phyloP scores from a whole-genome alignment of 2,797 vertebrate genomes.

The Rhadinocentrus ornatus region DNA sequence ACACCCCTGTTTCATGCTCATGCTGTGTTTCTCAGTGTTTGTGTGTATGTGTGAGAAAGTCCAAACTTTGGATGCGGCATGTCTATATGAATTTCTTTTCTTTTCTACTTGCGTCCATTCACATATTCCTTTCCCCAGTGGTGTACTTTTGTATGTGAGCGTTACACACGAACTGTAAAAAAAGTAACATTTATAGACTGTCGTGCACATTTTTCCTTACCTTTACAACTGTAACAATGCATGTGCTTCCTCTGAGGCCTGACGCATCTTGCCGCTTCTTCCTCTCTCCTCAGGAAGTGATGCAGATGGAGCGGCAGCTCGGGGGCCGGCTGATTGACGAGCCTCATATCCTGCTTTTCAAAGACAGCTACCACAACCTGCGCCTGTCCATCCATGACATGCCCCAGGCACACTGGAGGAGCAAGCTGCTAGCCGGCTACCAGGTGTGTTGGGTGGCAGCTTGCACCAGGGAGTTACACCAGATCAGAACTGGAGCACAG shows the following conservation, averaged over 20 bases:
- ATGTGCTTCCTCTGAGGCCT: conserved; percentile 39
- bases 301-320: conserved; percentile 97
- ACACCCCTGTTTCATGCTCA: conserved; percentile 23
- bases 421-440: conserved; percentile 96
- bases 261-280: conserved; percentile 24
- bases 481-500: conserved; percentile 43
- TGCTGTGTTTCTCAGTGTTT: conserved; percentile 17
- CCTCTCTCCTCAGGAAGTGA: conserved; percentile 89
- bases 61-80: not conserved
- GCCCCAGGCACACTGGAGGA: conserved; percentile 97
- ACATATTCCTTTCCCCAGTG: conserved; percentile 13
- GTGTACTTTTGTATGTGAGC: conserved; percentile 23
- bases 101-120: conserved; percentile 1
- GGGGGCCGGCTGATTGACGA: conserved; percentile 98
- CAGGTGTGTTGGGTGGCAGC: conserved; percentile 87
- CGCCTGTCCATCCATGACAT: conserved; percentile 98
- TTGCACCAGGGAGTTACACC: conserved; percentile 50
- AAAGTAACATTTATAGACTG: conserved; percentile 40
- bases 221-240: conserved; percentile 36
- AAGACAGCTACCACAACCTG: conserved; percentile 99
- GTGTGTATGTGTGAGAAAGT: conserved; percentile 12
- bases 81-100: conserved; percentile 17
- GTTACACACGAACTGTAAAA: conserved; percentile 29
- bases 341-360: conserved; percentile 95
- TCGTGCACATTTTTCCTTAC: conserved; percentile 48